phyloP scores from a whole-genome alignment of 2,888 invertebrate species.

The Cactoblastis cactorum region DNA sequence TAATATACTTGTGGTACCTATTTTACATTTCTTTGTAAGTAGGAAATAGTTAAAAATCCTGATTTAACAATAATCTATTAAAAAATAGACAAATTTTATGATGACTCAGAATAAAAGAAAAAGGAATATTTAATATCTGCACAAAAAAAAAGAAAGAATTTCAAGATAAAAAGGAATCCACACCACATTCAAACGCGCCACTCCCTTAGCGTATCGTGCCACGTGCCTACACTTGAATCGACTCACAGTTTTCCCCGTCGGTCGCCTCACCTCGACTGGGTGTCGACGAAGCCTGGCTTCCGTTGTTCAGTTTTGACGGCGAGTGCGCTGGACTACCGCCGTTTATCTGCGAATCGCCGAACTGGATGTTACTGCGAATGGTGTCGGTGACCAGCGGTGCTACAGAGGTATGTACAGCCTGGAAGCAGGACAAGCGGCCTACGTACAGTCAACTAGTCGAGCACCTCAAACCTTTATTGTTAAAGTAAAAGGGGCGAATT shows the following conservation, averaged over 20 bases:
- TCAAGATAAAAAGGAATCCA: conserved; percentile 14
- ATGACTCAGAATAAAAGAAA: too few relatives aligned
- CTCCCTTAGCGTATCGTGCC: conserved; percentile 32
- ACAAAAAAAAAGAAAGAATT: neutral
- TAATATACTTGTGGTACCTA: too few relatives aligned
- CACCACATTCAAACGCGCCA: conserved; percentile 22
- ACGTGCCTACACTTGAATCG: conserved; percentile 64
- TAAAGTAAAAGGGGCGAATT: too few relatives aligned
- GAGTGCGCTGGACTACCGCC: conserved; percentile 55
- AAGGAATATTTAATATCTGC: too few relatives aligned
- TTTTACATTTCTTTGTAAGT: too few relatives aligned
- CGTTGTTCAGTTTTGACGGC: conserved; percentile 54
- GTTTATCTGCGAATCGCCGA: conserved; percentile 67
- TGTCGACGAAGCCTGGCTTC: conserved; percentile 56
- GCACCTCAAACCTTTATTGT: too few relatives aligned
- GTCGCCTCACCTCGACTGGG: conserved; percentile 76
- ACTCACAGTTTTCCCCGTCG: conserved; percentile 70
- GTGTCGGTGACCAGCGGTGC: conserved; percentile 77
- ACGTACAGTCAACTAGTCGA: conserved; percentile 1
- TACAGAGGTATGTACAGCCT: conserved; percentile 65
- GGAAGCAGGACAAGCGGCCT: conserved; percentile 32
- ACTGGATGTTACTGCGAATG: conserved; percentile 81
- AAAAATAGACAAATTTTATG: too few relatives aligned
- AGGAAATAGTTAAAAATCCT: too few relatives aligned
- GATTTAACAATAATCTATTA: too few relatives aligned